These are phyloP conservation scores for Platyscapa corneri DNA, from an alignment of 1,140 invertebrate species.

Conservation along the genomic window DNA sequence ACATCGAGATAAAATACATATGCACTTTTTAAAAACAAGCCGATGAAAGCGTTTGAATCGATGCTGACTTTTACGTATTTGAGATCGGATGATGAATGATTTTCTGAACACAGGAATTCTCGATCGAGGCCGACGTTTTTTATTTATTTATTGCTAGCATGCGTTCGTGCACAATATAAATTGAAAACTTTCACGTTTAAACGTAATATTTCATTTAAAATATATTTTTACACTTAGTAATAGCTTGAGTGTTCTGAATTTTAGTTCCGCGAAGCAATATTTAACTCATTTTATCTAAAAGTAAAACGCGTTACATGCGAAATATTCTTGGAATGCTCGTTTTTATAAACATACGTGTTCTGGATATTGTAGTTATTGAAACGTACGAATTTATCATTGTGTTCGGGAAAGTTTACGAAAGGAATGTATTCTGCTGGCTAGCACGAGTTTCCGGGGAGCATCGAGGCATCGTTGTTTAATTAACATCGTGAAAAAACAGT, in stretches of 20 bases:
- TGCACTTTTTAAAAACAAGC: background rate
- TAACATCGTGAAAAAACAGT: background rate
- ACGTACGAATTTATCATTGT: too few species aligned
- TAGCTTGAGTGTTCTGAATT: background rate
- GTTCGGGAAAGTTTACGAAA: too few species aligned
- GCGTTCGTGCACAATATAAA: background rate
- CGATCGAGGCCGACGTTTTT: too few species aligned
- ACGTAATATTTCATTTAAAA: background rate
- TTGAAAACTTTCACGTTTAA: background rate
- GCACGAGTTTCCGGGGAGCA: too few species aligned
- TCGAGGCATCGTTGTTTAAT: background rate
- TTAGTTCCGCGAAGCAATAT: background rate
- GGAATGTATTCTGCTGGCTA: too few species aligned
- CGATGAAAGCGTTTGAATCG: slow-evolving; percentile 21
- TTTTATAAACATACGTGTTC: background rate
- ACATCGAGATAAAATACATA: background rate
- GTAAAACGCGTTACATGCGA: too few species aligned
- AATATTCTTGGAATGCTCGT: background rate
- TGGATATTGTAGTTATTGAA: background rate
- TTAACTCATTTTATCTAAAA: background rate
- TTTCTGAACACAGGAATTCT: background rate
- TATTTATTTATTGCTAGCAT: background rate
- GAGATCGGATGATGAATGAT: slow-evolving; percentile 14
- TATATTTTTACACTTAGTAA: background rate
- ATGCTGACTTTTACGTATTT: background rate